A percentile compares a stretch with the other conserved stretches of the same genome.
Conservation (phyloP, 2,113 vertebrate genomes). For the Pionites leucogaster region DNA sequence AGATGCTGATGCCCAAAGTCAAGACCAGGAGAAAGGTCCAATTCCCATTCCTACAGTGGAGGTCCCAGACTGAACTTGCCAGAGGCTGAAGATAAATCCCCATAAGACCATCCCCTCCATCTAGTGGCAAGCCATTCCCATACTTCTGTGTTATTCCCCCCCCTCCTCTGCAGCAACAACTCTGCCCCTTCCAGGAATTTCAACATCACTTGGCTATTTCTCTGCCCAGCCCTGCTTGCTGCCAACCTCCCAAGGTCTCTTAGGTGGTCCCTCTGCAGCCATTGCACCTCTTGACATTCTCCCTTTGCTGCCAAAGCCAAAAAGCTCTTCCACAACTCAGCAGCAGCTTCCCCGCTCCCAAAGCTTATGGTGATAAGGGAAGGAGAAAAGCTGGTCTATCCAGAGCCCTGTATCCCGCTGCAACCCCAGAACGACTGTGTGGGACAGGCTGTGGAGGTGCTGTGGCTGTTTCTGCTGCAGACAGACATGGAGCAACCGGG, state of each 20-base stretch:
- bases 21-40: neutral
- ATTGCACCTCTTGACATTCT: neutral
- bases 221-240: neutral
- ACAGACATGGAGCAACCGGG: fast-evolving
- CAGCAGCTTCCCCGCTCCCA: neutral
- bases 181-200: neutral
- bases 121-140: neutral
- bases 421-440: neutral
- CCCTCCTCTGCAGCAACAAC: neutral
- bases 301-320: neutral
- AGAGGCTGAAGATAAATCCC: neutral
- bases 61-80: neutral
- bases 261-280: neutral
- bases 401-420: neutral
- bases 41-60: neutral
- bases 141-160: neutral
- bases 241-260: neutral
- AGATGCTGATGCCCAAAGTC: fast-evolving
- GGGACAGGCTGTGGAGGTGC: neutral
- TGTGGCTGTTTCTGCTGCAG: neutral
- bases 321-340: neutral
- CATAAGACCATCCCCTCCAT: neutral
- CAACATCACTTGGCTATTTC: neutral
- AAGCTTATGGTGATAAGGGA: neutral
- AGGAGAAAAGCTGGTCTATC: neutral